These are phyloP conservation scores for Lathamus discolor DNA, from an alignment of 2,113 vertebrate species.

Conservation along the genomic window DNA sequence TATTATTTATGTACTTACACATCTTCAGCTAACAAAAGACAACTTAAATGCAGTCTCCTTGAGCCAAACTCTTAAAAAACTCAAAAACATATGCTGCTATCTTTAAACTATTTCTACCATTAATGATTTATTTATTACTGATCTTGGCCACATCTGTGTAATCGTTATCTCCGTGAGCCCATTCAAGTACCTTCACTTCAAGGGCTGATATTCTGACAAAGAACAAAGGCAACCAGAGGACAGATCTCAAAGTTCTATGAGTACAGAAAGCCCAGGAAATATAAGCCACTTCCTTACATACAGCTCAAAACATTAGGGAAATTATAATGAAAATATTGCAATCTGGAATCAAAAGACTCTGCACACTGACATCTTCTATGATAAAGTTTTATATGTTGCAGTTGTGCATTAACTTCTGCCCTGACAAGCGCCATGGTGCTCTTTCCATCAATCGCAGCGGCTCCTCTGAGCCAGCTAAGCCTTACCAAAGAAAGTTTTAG, in stretches of 20 bases:
- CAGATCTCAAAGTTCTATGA: constrained; percentile 54
- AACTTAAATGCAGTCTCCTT: constrained; percentile 10
- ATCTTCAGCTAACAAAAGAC: constrained; percentile 67
- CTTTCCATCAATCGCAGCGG: rapidly evolving
- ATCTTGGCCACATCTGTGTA: constrained; percentile 5
- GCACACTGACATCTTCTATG: neutral
- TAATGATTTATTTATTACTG: constrained; percentile 13
- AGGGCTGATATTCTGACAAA: constrained; percentile 21
- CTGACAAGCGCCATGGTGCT: neutral
- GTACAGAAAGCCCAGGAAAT: constrained; percentile 74
- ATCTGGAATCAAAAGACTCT: constrained; percentile 38
- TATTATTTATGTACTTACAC: constrained; percentile 41
- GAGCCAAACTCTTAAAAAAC: neutral
- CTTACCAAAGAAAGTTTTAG: neutral
- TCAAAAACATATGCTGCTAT: neutral
- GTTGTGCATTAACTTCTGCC: neutral
- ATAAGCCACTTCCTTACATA: constrained; percentile 75
- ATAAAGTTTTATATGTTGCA: neutral
- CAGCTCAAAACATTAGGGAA: constrained; percentile 69
- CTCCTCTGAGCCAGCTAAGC: rapidly evolving
- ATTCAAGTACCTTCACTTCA: constrained; percentile 39
- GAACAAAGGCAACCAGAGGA: constrained; percentile 60
- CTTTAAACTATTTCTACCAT: neutral
- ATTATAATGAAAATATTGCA: constrained; percentile 70
- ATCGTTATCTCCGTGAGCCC: neutral